Conservation (phyloP, 2,113 vertebrate species). For the Percina caprodes region DNA sequence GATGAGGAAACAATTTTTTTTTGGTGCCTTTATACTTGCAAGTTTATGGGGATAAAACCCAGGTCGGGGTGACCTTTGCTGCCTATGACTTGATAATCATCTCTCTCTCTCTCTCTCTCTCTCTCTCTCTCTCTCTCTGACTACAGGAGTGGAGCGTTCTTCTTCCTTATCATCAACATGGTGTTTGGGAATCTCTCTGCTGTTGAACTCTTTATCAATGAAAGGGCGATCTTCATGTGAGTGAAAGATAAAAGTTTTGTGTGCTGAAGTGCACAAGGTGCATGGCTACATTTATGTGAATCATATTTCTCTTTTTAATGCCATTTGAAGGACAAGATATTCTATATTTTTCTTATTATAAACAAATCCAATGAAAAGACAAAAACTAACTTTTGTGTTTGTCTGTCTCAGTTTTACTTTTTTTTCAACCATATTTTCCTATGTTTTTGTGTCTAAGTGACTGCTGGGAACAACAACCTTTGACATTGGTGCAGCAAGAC, state of each 20-base stretch:
- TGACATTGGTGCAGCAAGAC: too few relatives aligned
- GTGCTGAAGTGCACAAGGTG: neutral
- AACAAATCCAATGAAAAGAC: neutral
- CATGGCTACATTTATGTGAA: neutral
- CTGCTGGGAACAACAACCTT: too few relatives aligned
- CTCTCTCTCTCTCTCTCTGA: constrained; percentile 14
- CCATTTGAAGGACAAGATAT: neutral
- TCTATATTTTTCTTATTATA: neutral
- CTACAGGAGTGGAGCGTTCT: constrained; percentile 83
- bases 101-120: neutral
- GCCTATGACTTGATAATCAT: neutral
- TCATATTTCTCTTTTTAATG: neutral
- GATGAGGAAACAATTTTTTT: neutral
- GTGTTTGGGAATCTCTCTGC: constrained; percentile 88
- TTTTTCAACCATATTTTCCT: too few relatives aligned
- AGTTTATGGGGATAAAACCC: neutral
- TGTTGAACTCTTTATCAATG: constrained; percentile 87
- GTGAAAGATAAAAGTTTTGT: constrained; percentile 37
- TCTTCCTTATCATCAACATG: constrained; percentile 88
- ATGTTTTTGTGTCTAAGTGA: too few relatives aligned
- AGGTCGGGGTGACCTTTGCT: neutral
- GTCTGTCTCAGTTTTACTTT: too few relatives aligned
- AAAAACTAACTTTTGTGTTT: neutral
- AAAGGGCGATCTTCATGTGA: constrained; percentile 86
- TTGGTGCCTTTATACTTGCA: neutral